Evolutionary conservation across 2,888 invertebrate genomes (phyloP).

Genomic region (Drosophila yooni): DNA sequence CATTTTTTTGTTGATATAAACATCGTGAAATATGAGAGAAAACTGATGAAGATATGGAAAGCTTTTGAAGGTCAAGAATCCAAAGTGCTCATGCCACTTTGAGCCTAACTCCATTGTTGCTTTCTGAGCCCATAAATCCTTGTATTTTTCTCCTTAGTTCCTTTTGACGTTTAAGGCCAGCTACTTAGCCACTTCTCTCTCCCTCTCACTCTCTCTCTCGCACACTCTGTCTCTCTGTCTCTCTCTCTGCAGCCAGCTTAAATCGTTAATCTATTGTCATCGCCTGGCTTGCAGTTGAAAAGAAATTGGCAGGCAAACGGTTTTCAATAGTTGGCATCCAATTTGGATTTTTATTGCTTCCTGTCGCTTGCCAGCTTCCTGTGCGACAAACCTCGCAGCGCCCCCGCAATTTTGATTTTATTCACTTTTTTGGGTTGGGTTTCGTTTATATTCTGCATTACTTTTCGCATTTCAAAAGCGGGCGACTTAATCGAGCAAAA

Average conservation of each 20-base stretch:
- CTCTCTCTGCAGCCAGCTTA: slow-evolving; percentile 16
- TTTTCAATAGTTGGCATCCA: slow-evolving; percentile 67
- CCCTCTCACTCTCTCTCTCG: background rate
- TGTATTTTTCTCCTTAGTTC: slow-evolving; percentile 1
- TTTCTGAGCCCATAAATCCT: background rate
- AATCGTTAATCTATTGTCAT: slow-evolving; percentile 55
- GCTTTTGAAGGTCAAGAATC: background rate
- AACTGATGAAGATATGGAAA: background rate
- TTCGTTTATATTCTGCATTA: slow-evolving; percentile 16
- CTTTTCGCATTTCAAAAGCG: slow-evolving; percentile 67
- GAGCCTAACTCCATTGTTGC: background rate
- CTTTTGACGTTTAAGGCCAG: slow-evolving; percentile 9
- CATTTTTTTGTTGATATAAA: background rate
- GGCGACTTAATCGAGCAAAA: slow-evolving; percentile 84
- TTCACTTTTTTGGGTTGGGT: slow-evolving; percentile 32
- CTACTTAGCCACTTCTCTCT: slow-evolving; percentile 11
- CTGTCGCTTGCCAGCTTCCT: slow-evolving; percentile 64
- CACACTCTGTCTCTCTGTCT: background rate
- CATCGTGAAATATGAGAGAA: background rate
- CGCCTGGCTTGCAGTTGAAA: slow-evolving; percentile 37
- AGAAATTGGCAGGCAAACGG: slow-evolving; percentile 56
- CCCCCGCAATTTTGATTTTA: slow-evolving; percentile 39
- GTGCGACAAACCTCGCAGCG: slow-evolving; percentile 54
- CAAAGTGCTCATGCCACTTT: background rate
- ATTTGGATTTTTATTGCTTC: slow-evolving; percentile 72